Conservation (phyloP, 2,888 invertebrate species). For the Cinara cedri region DNA sequence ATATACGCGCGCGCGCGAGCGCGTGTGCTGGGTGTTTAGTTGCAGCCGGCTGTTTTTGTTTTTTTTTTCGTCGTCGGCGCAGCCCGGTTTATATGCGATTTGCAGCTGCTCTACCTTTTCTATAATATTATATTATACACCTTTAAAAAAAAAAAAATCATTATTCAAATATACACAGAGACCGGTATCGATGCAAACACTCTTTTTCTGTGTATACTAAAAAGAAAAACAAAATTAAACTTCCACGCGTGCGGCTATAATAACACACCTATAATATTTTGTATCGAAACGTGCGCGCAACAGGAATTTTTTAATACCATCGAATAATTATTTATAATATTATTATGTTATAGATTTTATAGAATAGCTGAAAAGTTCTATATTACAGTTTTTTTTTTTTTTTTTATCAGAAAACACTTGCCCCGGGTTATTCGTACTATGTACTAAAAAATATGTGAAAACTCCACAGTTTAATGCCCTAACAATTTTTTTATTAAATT, state of each 20-base stretch:
- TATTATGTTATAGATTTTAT: too few species aligned
- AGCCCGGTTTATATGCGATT: slow-evolving; percentile 7
- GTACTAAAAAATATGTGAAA: too few species aligned
- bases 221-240: slow-evolving; percentile 16
- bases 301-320: too few species aligned
- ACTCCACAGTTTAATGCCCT: too few species aligned
- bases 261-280: slow-evolving; percentile 25
- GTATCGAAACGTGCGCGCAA: background rate
- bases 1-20: background rate
- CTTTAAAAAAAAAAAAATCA: slow-evolving; percentile 50
- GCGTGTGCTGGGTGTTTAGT: slow-evolving; percentile 50
- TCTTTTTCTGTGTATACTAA: slow-evolving; percentile 1
- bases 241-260: background rate
- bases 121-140: slow-evolving; percentile 18
- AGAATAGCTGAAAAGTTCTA: too few species aligned
- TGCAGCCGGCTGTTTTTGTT: slow-evolving; percentile 54
- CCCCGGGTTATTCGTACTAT: too few species aligned
- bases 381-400: too few species aligned
- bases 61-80: slow-evolving; percentile 31
- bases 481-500: too few species aligned
- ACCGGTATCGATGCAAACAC: slow-evolving; percentile 51
- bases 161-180: slow-evolving; percentile 47
- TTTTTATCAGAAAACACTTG: too few species aligned
- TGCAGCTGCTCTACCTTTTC: slow-evolving; percentile 54
- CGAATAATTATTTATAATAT: too few species aligned